These are phyloP conservation scores for Vulpes vulpes DNA, from an alignment of 2,113 vertebrate genomes.

Conservation along the genomic window DNA sequence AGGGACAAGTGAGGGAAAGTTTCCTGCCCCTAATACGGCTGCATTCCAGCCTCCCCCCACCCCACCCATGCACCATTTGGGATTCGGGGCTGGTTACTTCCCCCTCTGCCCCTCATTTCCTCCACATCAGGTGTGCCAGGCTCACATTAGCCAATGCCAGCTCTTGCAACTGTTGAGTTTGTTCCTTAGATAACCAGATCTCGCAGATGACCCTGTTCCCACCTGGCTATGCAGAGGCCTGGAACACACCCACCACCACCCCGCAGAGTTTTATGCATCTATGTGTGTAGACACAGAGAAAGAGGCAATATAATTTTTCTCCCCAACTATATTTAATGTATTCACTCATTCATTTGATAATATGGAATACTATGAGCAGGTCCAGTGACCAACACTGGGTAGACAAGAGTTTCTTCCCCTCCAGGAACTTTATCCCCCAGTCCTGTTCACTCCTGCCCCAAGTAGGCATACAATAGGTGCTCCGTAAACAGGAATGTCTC, in stretches of 20 bases:
- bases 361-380: neutral
- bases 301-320: neutral
- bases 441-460: neutral
- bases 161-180: neutral
- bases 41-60: neutral
- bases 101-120: neutral
- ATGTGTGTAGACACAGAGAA: neutral
- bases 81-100: neutral
- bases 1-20: neutral
- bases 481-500: neutral
- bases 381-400: neutral
- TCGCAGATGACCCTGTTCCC: neutral
- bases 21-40: neutral
- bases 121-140: neutral
- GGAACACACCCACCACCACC: neutral
- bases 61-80: neutral
- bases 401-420: neutral
- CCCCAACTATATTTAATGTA: neutral
- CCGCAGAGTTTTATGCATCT: neutral
- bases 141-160: constrained; percentile 2
- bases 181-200: neutral
- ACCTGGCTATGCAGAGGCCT: neutral
- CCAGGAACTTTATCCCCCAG: neutral
- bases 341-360: neutral
- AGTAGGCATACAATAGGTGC: neutral